These are phyloP conservation scores for Epinotia demarniana DNA, from an alignment of 2,888 invertebrate genomes.

Conservation along the genomic window DNA sequence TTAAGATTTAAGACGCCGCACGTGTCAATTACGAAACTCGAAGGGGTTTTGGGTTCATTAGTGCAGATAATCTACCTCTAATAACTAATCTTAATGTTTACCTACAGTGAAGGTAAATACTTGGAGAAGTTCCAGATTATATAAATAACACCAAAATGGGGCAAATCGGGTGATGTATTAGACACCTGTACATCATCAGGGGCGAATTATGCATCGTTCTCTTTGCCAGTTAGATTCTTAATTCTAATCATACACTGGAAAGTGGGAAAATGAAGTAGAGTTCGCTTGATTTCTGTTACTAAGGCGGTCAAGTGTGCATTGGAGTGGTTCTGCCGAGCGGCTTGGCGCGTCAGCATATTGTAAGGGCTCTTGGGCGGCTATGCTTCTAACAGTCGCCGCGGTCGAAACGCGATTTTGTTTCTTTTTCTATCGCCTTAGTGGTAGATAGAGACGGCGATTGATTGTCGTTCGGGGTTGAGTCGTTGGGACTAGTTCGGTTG, in stretches of 20 bases:
- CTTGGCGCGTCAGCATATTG: constrained; percentile 69
- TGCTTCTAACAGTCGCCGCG: constrained; percentile 61
- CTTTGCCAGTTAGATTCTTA: constrained; percentile 19
- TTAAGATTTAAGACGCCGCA: constrained; percentile 61
- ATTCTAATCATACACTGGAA: constrained; percentile 32
- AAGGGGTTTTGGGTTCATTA: constrained; percentile 44
- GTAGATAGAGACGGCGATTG: constrained; percentile 68
- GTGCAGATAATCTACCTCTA: constrained; percentile 42
- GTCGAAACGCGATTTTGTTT: constrained; percentile 62
- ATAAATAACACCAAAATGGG: constrained; percentile 34
- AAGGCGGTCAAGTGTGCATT: constrained; percentile 80
- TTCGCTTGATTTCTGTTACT: constrained; percentile 67
- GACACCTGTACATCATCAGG: constrained; percentile 36
- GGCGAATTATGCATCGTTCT: constrained; percentile 31
- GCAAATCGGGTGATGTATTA: constrained; percentile 26
- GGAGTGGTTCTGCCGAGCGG: constrained; percentile 64
- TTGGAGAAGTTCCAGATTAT: constrained; percentile 39
- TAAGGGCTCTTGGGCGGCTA: constrained; percentile 65
- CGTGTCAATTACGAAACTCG: constrained; percentile 59
- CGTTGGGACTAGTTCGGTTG: constrained; percentile 52
- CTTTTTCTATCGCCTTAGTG: constrained; percentile 68
- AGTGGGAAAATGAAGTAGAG: constrained; percentile 62
- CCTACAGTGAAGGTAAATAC: constrained; percentile 38
- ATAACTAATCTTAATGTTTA: constrained; percentile 40
- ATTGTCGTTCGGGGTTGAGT: constrained; percentile 61